Evolutionary conservation across 2,888 invertebrate genomes (phyloP).

Genomic region (Patella caerulea): DNA sequence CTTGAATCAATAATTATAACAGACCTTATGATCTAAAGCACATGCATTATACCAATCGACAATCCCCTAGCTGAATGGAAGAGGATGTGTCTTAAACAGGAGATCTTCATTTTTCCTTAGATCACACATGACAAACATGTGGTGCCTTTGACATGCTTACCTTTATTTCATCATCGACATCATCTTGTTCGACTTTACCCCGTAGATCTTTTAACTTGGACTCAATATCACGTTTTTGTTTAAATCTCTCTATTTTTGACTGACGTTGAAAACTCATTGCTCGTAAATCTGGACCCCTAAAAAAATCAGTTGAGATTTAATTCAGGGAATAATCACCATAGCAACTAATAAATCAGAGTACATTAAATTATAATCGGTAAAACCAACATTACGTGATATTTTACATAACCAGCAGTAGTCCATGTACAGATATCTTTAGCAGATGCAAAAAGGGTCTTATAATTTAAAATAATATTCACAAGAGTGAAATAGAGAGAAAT

Average conservation of each 20-base stretch:
- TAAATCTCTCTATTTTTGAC: constrained; percentile 84
- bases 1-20: too few relatives aligned
- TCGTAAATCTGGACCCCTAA: constrained; percentile 45
- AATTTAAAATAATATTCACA: too few relatives aligned
- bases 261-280: constrained; percentile 52
- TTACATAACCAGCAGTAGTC: too few relatives aligned
- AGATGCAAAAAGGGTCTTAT: too few relatives aligned
- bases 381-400: too few relatives aligned
- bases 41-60: neutral
- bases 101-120: neutral
- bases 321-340: too few relatives aligned
- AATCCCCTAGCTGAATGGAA: too few relatives aligned
- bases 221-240: constrained; percentile 85
- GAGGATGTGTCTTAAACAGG: too few relatives aligned
- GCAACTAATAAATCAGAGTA: too few relatives aligned
- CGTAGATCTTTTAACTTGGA: constrained; percentile 80
- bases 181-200: constrained; percentile 56
- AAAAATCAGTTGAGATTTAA: neutral
- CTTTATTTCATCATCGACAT: constrained; percentile 69
- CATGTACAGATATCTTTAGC: too few relatives aligned
- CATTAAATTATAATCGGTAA: too few relatives aligned
- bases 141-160: constrained; percentile 38
- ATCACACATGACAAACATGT: neutral
- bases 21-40: neutral
- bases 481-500: too few relatives aligned